Base-by-base conservation (phyloP, 1,140 invertebrate genomes). In the Solenopsis fugax region DNA sequence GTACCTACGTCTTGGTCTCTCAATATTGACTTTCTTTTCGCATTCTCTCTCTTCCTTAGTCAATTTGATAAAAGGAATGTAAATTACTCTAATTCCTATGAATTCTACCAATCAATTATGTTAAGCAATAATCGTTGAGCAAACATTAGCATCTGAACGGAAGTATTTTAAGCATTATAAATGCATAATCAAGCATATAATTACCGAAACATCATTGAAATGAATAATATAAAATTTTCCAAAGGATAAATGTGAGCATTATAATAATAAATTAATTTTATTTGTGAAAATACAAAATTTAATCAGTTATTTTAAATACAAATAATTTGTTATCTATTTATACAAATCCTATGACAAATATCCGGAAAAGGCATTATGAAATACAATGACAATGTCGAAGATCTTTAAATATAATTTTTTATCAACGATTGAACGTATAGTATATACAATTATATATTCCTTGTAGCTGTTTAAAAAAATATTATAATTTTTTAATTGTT, bases 11-110 rank as follows among this genome's bases (percentile, higher is more conserved):
- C 2, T 58, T 24, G 0, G 1, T 62, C 16, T 24, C 45, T n/a
- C 13, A 80, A 67, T 78, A 78, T 52, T 52, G 13, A 21, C n/a
- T 0, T 50, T 52, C n/a, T 67, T n/a, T 41, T n/a, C 18, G n/a
- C 37, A 67, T 45, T 67, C 10, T 67, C 10, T 21, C 12, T 64
- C 18, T 6, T 21, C 5, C 13, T 12, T 29, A 29, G 5, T 78
- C 45, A 29, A 67, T 24, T 41, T 13, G 6, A 24, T 52, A n/a
- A 16, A 16, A 45, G 10, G 16, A 56, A 64, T 62, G 7, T n/a
- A 29, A 45, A 62, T 77, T 29, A 12, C 29, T 29, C 29, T 76
- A 60, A 45, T 60, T 73, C 18, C 9, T 60, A n/a, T 9, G 24
- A 76, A 4, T 54, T 54, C 18, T 16, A 10, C 6, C 6, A 18